Evolutionary conservation across 2,797 vertebrate genomes (phyloP).

Genomic region (Odontamblyopus lacepedii): DNA sequence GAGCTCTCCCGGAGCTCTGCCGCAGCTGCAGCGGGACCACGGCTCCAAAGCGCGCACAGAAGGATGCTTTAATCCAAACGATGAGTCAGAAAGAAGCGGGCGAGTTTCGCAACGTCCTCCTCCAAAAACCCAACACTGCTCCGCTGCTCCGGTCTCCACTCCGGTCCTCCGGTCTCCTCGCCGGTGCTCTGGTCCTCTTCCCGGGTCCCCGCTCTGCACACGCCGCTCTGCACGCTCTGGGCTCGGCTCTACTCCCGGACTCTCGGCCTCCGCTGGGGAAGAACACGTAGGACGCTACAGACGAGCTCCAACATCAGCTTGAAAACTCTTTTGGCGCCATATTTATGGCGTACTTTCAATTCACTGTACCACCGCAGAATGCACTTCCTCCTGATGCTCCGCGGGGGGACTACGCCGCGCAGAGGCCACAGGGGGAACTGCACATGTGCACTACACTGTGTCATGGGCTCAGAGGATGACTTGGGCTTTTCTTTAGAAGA

Average conservation of each 20-base stretch:
- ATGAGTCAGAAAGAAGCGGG: conserved; percentile 77
- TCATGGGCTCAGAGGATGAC: neutral
- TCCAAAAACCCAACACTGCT: conserved; percentile 61
- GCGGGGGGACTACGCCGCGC: conserved; percentile 53
- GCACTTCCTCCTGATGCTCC: conserved; percentile 73
- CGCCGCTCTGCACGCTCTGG: conserved; percentile 18
- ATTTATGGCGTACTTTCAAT: conserved; percentile 99
- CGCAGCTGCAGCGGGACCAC: conserved; percentile 6
- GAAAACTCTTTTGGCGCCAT: conserved; percentile 98
- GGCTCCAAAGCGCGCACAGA: conserved; percentile 13
- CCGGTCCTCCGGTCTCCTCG: conserved; percentile 40
- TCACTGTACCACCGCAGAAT: conserved; percentile 85
- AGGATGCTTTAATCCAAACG: conserved; percentile 61
- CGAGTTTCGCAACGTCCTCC: conserved; percentile 75
- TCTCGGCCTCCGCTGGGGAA: conserved; percentile 20
- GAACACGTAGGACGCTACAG: conserved; percentile 43
- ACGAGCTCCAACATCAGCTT: conserved; percentile 78
- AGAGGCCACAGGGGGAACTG: conserved; percentile 53
- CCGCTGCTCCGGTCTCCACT: conserved; percentile 35
- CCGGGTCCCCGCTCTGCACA: conserved; percentile 53
- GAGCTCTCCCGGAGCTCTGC: conserved; percentile 23
- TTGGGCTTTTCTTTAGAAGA: neutral
- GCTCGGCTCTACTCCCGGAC: conserved; percentile 26
- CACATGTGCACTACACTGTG: conserved; percentile 33
- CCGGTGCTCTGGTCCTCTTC: conserved; percentile 31